Conservation (phyloP, 1,140 invertebrate species). For the Hyposmocoma kahamanoa region DNA sequence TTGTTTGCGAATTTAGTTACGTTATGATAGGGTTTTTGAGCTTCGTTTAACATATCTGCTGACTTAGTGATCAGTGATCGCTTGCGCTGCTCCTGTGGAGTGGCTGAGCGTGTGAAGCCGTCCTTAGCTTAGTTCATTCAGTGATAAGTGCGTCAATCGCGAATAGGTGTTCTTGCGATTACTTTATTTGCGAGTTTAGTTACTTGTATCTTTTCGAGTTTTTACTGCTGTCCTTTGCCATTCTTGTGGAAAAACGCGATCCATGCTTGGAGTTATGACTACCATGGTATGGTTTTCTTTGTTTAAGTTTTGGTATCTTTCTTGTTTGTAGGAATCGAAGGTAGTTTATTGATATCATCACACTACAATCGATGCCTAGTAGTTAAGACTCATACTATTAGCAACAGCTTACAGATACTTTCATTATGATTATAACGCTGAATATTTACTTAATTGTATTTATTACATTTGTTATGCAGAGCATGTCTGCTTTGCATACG, state of each 20-base stretch:
- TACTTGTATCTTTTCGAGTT: constrained; percentile 44
- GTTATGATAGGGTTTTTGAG: constrained; percentile 33
- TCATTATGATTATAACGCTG: too few relatives aligned
- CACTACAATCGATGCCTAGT: constrained; percentile 26
- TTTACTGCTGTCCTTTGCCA: constrained; percentile 55
- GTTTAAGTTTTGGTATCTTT: constrained; percentile 58
- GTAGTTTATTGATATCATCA: constrained; percentile 43
- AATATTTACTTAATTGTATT: neutral
- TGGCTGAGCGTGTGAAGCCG: constrained; percentile 49
- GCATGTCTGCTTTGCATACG: neutral
- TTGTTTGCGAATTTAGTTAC: constrained; percentile 58
- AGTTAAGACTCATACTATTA: constrained; percentile 3
- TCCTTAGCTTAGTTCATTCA: constrained; percentile 65
- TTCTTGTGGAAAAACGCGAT: constrained; percentile 64
- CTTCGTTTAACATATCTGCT: constrained; percentile 32
- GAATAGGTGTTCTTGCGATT: constrained; percentile 56
- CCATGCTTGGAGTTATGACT: constrained; percentile 74
- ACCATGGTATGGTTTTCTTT: constrained; percentile 74
- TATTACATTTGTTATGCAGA: neutral
- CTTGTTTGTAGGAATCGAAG: constrained; percentile 42
- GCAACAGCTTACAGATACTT: neutral
- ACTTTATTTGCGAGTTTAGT: constrained; percentile 59
- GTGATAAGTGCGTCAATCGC: constrained; percentile 58
- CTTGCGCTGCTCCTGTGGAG: constrained; percentile 31
- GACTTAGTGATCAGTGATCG: constrained; percentile 35